Conservation (phyloP, 2,797 vertebrate genomes). For the Agapornis canus region DNA sequence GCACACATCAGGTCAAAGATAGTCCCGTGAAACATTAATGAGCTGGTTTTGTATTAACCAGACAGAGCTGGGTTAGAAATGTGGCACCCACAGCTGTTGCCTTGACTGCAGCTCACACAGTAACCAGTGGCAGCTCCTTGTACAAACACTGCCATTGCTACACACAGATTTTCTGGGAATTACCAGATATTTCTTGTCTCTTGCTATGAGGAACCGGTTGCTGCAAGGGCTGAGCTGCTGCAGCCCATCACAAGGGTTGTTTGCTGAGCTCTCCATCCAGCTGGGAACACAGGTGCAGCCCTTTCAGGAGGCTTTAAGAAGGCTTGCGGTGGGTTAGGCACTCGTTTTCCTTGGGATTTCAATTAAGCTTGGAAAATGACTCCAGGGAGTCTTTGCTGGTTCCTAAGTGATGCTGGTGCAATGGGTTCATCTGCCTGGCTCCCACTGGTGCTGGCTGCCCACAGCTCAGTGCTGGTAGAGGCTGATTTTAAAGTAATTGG, state of each 20-base stretch:
- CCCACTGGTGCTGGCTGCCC: background rate
- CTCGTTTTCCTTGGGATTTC: background rate
- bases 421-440: background rate
- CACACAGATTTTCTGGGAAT: background rate
- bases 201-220: accelerated
- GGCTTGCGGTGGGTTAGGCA: background rate
- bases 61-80: background rate
- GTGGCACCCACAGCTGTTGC: background rate
- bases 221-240: background rate
- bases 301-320: background rate
- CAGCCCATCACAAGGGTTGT: background rate
- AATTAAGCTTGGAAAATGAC: background rate
- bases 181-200: background rate
- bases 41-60: background rate
- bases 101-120: background rate
- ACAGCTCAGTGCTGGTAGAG: accelerated
- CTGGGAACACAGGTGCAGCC: background rate
- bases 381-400: background rate
- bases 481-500: background rate
- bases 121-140: background rate
- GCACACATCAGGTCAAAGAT: background rate
- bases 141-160: background rate
- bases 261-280: background rate
- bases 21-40: background rate
- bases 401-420: background rate